Evolutionary conservation across 2,113 vertebrate species (phyloP), one percentile per base, ranked within the genome.

Genomic region (Marmota monax): DNA sequence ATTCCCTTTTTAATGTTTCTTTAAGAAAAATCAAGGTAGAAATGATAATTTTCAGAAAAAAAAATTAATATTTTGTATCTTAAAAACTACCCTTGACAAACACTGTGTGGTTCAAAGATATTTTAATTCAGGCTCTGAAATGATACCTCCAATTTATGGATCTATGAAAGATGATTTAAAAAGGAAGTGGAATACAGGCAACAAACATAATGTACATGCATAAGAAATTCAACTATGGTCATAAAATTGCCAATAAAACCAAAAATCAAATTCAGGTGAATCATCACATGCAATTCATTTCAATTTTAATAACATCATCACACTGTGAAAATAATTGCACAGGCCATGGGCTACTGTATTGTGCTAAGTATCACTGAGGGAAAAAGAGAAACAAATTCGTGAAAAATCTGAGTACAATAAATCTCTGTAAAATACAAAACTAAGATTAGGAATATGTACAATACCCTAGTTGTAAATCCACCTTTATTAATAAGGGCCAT

Each of bases 401-500:
- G 79, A 93, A 83, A 14, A 82, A 32, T 98, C 67, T 45, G 32
- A 94, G 78, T 92, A 88, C 12, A 17, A 94, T 92, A 95, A 83
- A 84, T 86, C 84, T 92, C 25, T 92, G 1, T 69, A 86, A 90
- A 90, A 70, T 20, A 94, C 63, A 95, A 97, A 79, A 73, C 8
- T 93, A 80, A 97, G 80, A 73, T 39, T 61, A 48, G 70, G 23
- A 78, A 51, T 29, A 22, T 27, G 78, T 0, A 89, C 9, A 4
- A 23, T 73, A 92, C 22, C 4, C 18, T 94, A 96, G 67, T 90
- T 96, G 95, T 79, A 96, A 73, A 97, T 34, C 1, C 0, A 88
- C 58, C 88, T 97, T 83, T 97, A 97, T 84, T 39, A 95, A 77
- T 32, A 56, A 93, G 25, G 39, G n/a, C 61, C 92, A 84, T 58